These are phyloP conservation scores for Acanthisitta chloris DNA, from an alignment of 2,113 vertebrate genomes.

Conservation along the genomic window DNA sequence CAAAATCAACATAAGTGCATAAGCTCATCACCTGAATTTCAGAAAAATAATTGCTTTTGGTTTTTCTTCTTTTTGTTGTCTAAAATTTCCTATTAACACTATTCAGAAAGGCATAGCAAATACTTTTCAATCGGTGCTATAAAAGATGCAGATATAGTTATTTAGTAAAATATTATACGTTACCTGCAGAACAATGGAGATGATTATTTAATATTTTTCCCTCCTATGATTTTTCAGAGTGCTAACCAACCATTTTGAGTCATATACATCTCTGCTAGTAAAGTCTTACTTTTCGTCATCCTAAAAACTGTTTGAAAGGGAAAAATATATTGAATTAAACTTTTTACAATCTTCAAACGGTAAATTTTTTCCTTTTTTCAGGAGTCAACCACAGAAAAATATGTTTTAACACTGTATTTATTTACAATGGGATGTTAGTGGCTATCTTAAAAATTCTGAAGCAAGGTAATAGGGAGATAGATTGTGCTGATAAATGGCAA, in stretches of 20 bases:
- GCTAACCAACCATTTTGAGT: neutral
- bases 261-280: neutral
- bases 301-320: neutral
- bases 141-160: neutral
- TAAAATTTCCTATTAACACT: neutral
- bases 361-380: neutral
- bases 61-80: neutral
- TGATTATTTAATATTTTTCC: neutral
- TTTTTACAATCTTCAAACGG: neutral
- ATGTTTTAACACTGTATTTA: neutral
- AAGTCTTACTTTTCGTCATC: neutral
- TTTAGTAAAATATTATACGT: neutral
- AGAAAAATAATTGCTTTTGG: neutral
- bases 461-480: neutral
- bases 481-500: neutral
- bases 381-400: neutral
- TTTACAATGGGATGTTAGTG: neutral
- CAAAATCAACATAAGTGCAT: neutral
- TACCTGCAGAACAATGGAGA: neutral
- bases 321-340: neutral
- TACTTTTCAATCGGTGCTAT: neutral
- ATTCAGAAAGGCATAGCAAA: neutral
- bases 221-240: neutral
- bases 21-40: neutral
- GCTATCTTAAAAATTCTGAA: neutral